These are phyloP conservation scores for Thamnophis sirtalis DNA, from an alignment of 2,113 vertebrate species.

Conservation along the genomic window DNA sequence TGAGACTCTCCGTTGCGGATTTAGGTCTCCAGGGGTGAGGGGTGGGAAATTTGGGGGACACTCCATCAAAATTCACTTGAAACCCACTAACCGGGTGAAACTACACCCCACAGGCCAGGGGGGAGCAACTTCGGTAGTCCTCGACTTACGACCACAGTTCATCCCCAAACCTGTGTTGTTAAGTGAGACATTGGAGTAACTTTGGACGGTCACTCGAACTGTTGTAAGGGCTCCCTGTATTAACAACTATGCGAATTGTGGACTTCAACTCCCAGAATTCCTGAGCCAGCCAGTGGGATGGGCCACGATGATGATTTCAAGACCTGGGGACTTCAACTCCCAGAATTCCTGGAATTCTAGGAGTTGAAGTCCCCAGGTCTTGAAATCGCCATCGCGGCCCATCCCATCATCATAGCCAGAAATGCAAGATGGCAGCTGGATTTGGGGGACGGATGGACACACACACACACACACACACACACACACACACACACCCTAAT, in stretches of 20 bases:
- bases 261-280: too few species aligned
- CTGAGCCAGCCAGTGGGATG: too few species aligned
- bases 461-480: too few species aligned
- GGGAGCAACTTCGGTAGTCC: not conserved
- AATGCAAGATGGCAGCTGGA: not conserved
- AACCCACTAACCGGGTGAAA: not conserved
- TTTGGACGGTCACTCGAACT: too few species aligned
- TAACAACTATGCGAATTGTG: too few species aligned
- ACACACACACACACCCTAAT: too few species aligned
- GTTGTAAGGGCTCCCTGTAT: not conserved
- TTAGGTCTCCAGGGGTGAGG: not conserved
- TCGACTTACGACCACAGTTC: not conserved
- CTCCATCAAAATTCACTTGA: not conserved
- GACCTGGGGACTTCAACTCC: too few species aligned
- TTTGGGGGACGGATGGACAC: too few species aligned
- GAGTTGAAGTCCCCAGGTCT: not conserved
- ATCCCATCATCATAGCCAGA: not conserved
- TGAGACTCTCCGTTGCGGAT: not conserved
- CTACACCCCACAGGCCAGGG: not conserved
- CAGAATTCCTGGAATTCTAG: too few species aligned
- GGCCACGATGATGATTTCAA: too few species aligned
- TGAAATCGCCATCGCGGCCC: not conserved
- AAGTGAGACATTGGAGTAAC: not conserved
- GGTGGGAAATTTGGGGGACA: not conserved
- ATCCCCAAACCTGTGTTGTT: not conserved